phyloP scores from a whole-genome alignment of 92 coral and sea anemone species.

The Bergia puertoricense region DNA sequence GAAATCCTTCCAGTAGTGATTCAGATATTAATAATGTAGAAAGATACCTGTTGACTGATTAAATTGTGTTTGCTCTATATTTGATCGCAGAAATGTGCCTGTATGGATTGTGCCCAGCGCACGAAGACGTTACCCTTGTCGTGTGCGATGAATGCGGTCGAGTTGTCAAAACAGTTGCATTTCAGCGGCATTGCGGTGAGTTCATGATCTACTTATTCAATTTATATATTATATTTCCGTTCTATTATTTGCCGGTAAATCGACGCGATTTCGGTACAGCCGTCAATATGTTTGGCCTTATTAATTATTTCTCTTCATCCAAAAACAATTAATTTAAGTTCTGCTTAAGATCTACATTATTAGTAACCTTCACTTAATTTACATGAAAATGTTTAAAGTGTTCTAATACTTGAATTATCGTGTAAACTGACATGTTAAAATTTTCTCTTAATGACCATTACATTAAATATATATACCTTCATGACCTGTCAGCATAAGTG shows the following conservation, averaged over 20 bases:
- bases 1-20: conserved; percentile 8
- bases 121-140: conserved; percentile 83
- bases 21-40: conserved; percentile 35
- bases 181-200: conserved; percentile 94
- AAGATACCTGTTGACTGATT: conserved; percentile 32
- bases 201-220: not conserved
- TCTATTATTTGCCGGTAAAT: not conserved
- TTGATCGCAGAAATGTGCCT: conserved; percentile 89
- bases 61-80: conserved; percentile 50
- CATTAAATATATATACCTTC: too few species aligned
- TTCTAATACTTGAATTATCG: too few species aligned
- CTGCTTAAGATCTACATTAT: too few species aligned
- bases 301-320: not conserved
- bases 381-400: too few species aligned
- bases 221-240: not conserved
- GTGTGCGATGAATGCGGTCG: conserved; percentile 84
- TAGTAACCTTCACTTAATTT: too few species aligned
- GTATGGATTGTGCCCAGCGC: conserved; percentile 93
- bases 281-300: not conserved
- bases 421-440: not conserved
- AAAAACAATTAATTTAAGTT: not conserved
- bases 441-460: too few species aligned
- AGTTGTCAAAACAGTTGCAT: conserved; percentile 84
- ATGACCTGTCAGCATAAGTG: too few species aligned
- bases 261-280: not conserved